phyloP scores from a whole-genome alignment of 2,113 vertebrate species.

The Phyllopteryx taeniolatus region DNA sequence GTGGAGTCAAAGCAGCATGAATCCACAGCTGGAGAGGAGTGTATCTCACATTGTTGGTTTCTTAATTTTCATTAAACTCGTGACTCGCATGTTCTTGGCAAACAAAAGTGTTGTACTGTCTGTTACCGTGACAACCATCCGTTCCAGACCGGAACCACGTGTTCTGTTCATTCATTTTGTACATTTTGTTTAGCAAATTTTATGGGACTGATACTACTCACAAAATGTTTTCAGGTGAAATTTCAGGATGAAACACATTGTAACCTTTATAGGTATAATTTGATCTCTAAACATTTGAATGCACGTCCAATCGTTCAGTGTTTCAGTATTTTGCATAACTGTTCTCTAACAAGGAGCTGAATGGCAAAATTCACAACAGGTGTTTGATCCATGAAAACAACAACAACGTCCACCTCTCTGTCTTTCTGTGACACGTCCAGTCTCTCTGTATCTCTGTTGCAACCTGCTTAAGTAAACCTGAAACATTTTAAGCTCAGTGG shows the following conservation, averaged over 20 bases:
- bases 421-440: neutral
- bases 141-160: neutral
- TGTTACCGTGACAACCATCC: neutral
- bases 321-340: neutral
- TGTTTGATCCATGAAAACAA: neutral
- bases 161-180: neutral
- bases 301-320: neutral
- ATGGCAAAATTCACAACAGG: neutral
- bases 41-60: neutral
- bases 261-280: too few relatives aligned
- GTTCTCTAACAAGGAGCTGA: neutral
- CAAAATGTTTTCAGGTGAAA: neutral
- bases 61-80: neutral
- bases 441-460: neutral
- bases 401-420: neutral
- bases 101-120: neutral
- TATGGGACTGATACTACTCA: neutral
- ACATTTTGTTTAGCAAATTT: neutral
- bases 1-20: neutral
- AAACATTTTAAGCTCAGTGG: too few relatives aligned
- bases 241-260: neutral
- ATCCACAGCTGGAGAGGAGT: neutral
- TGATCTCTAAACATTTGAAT: neutral
- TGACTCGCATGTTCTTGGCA: neutral
- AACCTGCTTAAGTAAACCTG: neutral